Evolutionary conservation across 2,113 vertebrate species (phyloP).

Genomic region (Ramphastos sulfuratus): DNA sequence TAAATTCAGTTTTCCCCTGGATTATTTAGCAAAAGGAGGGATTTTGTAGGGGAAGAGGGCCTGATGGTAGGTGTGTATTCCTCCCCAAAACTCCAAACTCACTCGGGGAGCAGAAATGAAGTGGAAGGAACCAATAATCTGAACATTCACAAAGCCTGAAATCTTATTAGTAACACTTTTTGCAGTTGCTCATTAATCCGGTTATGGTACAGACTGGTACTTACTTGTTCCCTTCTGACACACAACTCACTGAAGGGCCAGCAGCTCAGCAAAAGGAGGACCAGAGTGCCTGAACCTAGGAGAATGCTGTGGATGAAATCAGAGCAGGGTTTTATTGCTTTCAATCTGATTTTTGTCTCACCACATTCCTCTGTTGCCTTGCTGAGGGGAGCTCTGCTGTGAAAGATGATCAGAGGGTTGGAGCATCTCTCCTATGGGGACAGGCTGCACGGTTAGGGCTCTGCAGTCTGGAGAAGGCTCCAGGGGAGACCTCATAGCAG

Average conservation of each 20-base stretch:
- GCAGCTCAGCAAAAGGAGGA: not conserved
- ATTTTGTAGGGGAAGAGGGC: not conserved
- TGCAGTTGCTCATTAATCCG: not conserved
- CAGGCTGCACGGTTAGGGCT: too few species aligned
- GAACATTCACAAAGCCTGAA: not conserved
- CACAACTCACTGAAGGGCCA: not conserved
- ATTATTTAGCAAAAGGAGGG: not conserved
- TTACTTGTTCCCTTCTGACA: not conserved
- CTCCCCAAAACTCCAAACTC: not conserved
- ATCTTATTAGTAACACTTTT: not conserved
- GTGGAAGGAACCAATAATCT: not conserved
- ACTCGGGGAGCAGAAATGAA: not conserved
- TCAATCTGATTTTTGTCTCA: not conserved
- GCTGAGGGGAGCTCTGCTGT: not conserved
- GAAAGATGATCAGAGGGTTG: too few species aligned
- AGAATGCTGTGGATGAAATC: not conserved
- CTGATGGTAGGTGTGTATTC: not conserved
- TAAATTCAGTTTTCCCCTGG: not conserved
- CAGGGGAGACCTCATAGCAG: too few species aligned
- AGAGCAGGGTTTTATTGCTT: not conserved
- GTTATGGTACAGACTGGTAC: accelerated
- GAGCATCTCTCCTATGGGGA: too few species aligned
- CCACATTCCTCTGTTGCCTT: not conserved
- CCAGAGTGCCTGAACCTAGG: not conserved
- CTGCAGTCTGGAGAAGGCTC: too few species aligned